These are phyloP conservation scores for Poeciliopsis gracilis DNA, from an alignment of 2,797 vertebrate genomes.

Conservation along the genomic window DNA sequence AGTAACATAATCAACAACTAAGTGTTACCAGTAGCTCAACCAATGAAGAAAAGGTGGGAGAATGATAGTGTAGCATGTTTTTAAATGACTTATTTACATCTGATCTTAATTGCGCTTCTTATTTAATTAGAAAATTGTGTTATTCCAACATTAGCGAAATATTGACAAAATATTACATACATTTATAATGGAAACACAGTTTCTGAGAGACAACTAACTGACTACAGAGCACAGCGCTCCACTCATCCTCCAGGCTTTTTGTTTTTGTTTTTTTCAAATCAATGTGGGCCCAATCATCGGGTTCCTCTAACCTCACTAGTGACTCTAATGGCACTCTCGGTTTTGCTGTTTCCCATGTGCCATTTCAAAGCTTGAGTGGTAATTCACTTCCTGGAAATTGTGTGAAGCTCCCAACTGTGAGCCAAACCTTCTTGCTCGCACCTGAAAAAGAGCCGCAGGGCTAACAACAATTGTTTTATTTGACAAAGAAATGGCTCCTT, in stretches of 20 bases:
- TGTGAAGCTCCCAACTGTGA: not conserved
- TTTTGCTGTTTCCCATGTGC: constrained; percentile 30
- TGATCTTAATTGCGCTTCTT: too few species aligned
- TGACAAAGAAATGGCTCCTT: not conserved
- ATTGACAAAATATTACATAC: too few species aligned
- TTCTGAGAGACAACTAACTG: constrained; percentile 39
- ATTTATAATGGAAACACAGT: too few species aligned
- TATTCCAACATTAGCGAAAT: too few species aligned
- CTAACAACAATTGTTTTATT: not conserved
- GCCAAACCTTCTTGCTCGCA: not conserved
- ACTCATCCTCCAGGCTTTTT: constrained; percentile 25
- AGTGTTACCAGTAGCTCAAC: too few species aligned
- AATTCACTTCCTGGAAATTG: constrained; percentile 1
- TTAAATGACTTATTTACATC: too few species aligned
- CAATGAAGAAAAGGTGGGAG: too few species aligned
- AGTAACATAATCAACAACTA: too few species aligned
- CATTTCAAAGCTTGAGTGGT: not conserved
- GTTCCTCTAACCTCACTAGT: constrained; percentile 8
- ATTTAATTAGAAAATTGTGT: too few species aligned
- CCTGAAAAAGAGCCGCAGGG: not conserved
- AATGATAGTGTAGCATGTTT: too few species aligned
- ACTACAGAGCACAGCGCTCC: constrained; percentile 23
- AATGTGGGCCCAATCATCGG: constrained; percentile 5
- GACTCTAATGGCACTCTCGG: constrained; percentile 15
- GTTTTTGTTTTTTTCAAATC: not conserved